Evolutionary conservation across 2,113 vertebrate species (phyloP).

Genomic region (Neodontobutis hainanensis): DNA sequence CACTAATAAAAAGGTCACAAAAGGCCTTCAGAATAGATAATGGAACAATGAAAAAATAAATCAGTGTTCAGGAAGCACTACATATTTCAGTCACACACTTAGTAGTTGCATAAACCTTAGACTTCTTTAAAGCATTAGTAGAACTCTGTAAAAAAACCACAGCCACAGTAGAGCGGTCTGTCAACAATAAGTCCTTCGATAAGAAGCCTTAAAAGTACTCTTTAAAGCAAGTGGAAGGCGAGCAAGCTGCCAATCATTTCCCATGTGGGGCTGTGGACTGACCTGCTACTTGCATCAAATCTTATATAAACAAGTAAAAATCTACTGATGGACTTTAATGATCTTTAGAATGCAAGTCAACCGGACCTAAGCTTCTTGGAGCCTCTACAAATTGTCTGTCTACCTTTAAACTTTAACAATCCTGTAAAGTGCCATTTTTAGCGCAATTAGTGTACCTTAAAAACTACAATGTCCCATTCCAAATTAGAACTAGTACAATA

Average conservation of each 20-base stretch:
- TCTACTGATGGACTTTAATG: not conserved
- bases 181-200: not conserved
- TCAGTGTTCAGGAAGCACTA: too few relatives aligned
- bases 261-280: constrained; percentile 1
- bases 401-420: too few relatives aligned
- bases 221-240: not conserved
- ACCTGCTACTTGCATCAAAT: not conserved
- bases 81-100: not conserved
- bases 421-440: too few relatives aligned
- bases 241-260: not conserved
- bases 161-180: too few relatives aligned
- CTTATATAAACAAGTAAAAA: not conserved
- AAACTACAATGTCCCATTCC: not conserved
- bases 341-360: too few relatives aligned
- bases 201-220: not conserved
- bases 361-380: not conserved
- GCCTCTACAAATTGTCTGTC: not conserved
- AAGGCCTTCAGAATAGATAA: too few relatives aligned
- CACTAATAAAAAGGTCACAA: too few relatives aligned
- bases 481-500: not conserved
- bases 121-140: not conserved
- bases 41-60: too few relatives aligned
- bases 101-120: not conserved
- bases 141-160: not conserved
- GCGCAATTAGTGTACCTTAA: too few relatives aligned